Base-by-base conservation (phyloP, 1,140 invertebrate species). In the Tetramorium alpestre region DNA sequence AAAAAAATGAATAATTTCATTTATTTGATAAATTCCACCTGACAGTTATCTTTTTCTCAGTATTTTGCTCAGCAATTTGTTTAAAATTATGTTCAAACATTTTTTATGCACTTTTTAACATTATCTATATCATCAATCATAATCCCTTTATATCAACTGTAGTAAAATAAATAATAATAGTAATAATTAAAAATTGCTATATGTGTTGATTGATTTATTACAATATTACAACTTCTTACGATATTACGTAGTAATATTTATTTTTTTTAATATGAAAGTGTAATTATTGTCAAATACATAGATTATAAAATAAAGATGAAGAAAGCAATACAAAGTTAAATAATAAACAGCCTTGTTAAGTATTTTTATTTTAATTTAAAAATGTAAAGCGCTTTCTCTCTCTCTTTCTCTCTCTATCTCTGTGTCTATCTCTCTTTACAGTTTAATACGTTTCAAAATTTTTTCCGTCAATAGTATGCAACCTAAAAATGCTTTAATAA, bases 301-400 rank as follows among this genome's bases (percentile, higher is more conserved):
- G 8, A 73, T 73, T 33, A 51, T 1, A 51, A 51, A 51, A 16
- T 33, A 6, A 56, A 25, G 4, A 49, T 13, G 10, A 11, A 54
- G n/a, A 33, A 6, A 38, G 1, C 3, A 51, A 72, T 70, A 28
- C 0, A 28, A 18, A 72, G 28, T 73, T n/a, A 54, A 11, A 33
- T 72, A 1, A 28, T 16, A 51, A 10, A n/a, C 11, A 49, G 3
- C 8, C 13, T 56, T 28, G 13, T 18, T 44, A 22, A 56, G 41
- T 41, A 60, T 13, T 62, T 60, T 58, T 13, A 58, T 41, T 73
- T 58, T 44, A 25, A 60, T 72, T 72, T 54, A 76, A 58, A 60
- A 1, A 41, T 7, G 3, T 33, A 25, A 16, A 58, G 2, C 10
- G 10, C 51, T 54, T 6, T 54, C 51, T 54, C 51, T 54, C n/a